These are phyloP conservation scores for Stegostoma tigrinum DNA, from an alignment of 2,113 vertebrate species.

Conservation along the genomic window DNA sequence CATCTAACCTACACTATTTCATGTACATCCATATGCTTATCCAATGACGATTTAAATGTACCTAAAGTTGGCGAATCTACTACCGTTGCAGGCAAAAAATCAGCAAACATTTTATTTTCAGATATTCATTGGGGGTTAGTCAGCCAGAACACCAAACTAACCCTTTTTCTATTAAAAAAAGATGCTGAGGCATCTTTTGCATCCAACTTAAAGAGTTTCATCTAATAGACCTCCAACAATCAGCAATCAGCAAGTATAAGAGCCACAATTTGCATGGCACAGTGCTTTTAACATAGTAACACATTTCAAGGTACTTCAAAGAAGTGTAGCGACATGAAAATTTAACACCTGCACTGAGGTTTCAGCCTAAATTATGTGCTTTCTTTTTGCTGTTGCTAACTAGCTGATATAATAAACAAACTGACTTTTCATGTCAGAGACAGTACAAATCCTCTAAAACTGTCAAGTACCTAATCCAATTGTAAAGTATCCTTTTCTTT, in stretches of 20 bases:
- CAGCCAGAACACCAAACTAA: background rate
- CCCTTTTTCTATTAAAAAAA: background rate
- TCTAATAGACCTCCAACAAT: background rate
- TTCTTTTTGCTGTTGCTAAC: background rate
- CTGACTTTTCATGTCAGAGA: background rate
- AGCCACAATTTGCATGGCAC: background rate
- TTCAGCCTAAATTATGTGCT: background rate
- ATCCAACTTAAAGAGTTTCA: background rate
- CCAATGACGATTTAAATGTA: too few relatives aligned
- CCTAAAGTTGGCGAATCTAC: too few relatives aligned
- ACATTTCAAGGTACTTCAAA: background rate
- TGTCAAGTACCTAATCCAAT: background rate
- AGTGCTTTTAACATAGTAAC: background rate
- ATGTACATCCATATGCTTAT: too few relatives aligned
- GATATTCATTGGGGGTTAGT: background rate
- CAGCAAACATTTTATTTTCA: background rate
- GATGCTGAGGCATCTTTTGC: background rate
- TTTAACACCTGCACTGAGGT: background rate
- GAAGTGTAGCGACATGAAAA: background rate
- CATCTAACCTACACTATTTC: too few relatives aligned
- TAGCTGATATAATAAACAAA: background rate
- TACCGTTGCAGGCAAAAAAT: too few relatives aligned
- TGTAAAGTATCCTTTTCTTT: background rate
- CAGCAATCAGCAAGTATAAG: background rate
- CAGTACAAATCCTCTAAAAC: background rate